Percentiles rank a stretch among this genome's conserved stretches.
phyloP scores from a whole-genome alignment of 2,113 vertebrate species.

The Coreoperca whiteheadi region DNA sequence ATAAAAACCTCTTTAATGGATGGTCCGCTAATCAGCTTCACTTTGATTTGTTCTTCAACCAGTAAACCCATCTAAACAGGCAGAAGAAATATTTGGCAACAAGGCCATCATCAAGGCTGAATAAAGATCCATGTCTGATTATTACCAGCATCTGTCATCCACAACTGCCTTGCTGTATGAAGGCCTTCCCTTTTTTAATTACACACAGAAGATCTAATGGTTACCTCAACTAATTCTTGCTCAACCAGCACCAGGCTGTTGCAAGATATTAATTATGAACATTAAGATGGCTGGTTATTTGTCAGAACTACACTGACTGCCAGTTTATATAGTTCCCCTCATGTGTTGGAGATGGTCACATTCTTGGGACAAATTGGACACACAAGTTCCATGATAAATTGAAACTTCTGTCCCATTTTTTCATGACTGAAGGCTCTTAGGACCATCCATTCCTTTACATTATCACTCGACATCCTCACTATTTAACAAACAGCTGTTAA shows the following conservation, averaged over 20 bases:
- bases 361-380: constrained; percentile 23
- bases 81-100: not conserved
- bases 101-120: not conserved
- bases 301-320: not conserved
- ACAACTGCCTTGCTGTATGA: not conserved
- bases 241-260: not conserved
- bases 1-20: not conserved
- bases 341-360: not conserved
- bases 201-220: not conserved
- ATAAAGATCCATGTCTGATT: not conserved
- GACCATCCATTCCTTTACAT: not conserved
- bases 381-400: constrained; percentile 6
- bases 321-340: not conserved
- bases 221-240: not conserved
- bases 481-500: too few species aligned
- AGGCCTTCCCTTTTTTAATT: not conserved
- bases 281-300: not conserved
- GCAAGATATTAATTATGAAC: not conserved
- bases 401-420: not conserved
- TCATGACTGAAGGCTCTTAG: not conserved
- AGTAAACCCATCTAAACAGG: not conserved
- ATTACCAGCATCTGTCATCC: not conserved
- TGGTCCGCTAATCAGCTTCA: not conserved
- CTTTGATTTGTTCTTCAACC: not conserved
- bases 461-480: not conserved